Base-by-base conservation (phyloP, 2,797 vertebrate genomes). In the Danio tinwini region DNA sequence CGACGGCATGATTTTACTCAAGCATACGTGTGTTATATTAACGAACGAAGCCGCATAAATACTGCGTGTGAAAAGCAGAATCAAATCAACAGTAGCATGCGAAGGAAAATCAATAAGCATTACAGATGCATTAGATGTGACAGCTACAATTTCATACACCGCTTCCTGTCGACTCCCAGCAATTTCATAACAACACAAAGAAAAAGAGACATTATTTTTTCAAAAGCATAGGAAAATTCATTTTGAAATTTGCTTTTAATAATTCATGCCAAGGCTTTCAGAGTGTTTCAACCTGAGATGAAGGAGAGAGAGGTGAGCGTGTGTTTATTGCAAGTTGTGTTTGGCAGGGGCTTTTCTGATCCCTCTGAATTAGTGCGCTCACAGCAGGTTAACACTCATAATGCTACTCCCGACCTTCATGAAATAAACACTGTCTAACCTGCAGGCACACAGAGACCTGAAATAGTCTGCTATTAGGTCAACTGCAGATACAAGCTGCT, bases 231-330 rank as follows among this genome's bases (percentile, higher is more conserved):
- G 39, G 37, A 56, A 86, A 81, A 89, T 90, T 90, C 84, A 89
- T 89, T 90, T 87, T 83, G 90, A 90, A 90, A 85, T 88, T 89
- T 85, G 81, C 81, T 88, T 90, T 91, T 85, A 91, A 92, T 92
- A 89, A 93, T 93, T 91, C 86, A 93, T 87, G 82, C 78, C 74
- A 74, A 88, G 75, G 87, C 88, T 88, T 90, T 89, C 86, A 85
- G 82, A 84, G 79, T 83, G 86, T 90, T 88, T 91, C 87, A 83
- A 90, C 88, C 88, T 90, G 86, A 86, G 85, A 82, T 21, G 45
- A 75, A 40, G 73, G 78, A 68, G 47, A 62, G 75, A 44, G 55
- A 59, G 79, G 55, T 74, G 19, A 69, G 53, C 4, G 5, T 55
- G 17, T 64, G 47, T 75, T 63, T 52, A 39, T 21, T 52, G 47